These are phyloP conservation scores for Caenorhabditis elegans DNA, from an alignment of 1,140 invertebrate species.

Conservation along the genomic window DNA sequence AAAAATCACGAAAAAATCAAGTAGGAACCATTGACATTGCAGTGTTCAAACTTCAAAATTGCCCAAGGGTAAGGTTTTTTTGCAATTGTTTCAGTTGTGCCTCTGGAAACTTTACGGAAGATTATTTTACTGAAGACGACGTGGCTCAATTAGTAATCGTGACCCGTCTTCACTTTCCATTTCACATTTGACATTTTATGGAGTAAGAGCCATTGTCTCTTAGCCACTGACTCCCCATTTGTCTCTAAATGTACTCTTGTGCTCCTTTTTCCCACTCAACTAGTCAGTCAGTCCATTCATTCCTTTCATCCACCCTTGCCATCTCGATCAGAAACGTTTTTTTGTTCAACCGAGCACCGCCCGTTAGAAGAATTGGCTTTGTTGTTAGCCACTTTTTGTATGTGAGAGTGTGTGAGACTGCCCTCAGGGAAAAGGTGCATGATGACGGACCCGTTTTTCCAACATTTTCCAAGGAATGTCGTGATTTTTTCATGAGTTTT, in stretches of 20 bases:
- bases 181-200: slow-evolving; percentile 13
- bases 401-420: neutral
- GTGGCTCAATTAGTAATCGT: slow-evolving; percentile 23
- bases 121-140: too few relatives aligned
- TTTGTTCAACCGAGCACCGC: neutral
- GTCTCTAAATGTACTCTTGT: neutral
- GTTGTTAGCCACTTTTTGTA: slow-evolving; percentile 19
- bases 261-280: neutral
- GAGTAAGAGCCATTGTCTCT: slow-evolving; percentile 3
- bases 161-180: neutral
- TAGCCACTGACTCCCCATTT: neutral
- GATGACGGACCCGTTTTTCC: neutral
- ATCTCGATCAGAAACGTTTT: slow-evolving; percentile 29
- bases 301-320: slow-evolving; percentile 18
- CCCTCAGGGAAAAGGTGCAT: slow-evolving; percentile 22
- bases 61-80: too few relatives aligned
- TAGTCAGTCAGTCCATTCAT: slow-evolving; percentile 17
- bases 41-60: too few relatives aligned
- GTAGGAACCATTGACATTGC: too few relatives aligned
- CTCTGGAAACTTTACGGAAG: too few relatives aligned
- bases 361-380: slow-evolving; percentile 27
- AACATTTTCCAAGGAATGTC: slow-evolving; percentile 12
- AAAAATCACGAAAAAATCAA: too few relatives aligned
- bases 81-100: too few relatives aligned
- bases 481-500: slow-evolving; percentile 28